Evolutionary conservation across 2,113 vertebrate species (phyloP).

Genomic region (Chunga burmeisteri): DNA sequence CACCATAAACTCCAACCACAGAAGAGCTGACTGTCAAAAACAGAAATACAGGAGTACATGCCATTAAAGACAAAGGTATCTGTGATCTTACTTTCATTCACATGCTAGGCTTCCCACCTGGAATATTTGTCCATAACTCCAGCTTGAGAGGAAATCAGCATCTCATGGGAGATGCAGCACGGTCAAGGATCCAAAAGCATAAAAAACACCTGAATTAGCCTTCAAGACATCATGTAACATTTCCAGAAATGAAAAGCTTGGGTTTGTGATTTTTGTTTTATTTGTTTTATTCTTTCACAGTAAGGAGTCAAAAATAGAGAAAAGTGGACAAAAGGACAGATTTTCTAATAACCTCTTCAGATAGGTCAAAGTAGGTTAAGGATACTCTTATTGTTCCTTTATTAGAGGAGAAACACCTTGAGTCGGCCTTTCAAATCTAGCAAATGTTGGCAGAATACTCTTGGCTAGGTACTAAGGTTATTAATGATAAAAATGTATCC

Average conservation of each 20-base stretch:
- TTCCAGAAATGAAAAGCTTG: neutral
- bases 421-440: neutral
- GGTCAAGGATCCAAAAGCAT: neutral
- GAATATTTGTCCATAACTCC: neutral
- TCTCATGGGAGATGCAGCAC: neutral
- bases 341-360: neutral
- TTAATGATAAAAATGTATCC: conserved; percentile 11
- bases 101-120: neutral
- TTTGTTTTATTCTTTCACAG: neutral
- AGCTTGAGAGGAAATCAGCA: neutral
- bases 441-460: neutral
- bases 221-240: neutral
- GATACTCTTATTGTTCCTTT: neutral
- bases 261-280: neutral
- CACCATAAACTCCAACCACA: neutral
- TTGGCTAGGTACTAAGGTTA: neutral
- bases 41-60: neutral
- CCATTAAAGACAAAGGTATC: neutral
- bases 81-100: neutral
- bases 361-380: neutral
- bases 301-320: neutral
- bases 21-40: neutral
- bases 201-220: neutral
- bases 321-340: neutral
- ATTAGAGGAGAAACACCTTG: neutral